Conservation (phyloP, 2,113 vertebrate species). For the Sturnus vulgaris region DNA sequence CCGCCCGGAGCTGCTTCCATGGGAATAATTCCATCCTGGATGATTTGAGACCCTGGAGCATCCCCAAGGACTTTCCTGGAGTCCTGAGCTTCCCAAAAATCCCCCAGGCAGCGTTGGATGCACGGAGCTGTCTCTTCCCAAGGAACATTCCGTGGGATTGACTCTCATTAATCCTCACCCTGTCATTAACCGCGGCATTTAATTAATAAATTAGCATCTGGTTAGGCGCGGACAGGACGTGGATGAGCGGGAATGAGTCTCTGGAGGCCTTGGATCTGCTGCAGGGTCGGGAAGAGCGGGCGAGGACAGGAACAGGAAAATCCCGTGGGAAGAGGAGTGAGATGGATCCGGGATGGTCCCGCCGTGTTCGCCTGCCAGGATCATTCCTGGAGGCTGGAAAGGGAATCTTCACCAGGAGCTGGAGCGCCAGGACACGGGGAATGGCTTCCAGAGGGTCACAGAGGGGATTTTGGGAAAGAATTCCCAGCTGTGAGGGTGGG, state of each 20-base stretch:
- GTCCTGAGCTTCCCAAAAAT: neutral
- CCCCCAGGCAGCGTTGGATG: fast-evolving
- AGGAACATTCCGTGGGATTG: neutral
- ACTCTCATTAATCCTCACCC: neutral
- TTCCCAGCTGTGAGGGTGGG: neutral
- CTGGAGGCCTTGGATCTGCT: neutral
- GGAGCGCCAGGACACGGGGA: neutral
- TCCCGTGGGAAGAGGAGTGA: fast-evolving
- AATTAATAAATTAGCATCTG: constrained; percentile 34
- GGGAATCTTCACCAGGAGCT: neutral
- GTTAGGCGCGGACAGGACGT: neutral
- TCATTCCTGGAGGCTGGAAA: neutral
- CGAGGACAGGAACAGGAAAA: fast-evolving
- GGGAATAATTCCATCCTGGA: neutral
- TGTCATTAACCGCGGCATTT: neutral
- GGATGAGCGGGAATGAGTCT: neutral
- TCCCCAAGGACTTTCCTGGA: neutral
- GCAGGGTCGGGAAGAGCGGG: neutral
- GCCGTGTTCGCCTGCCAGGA: neutral
- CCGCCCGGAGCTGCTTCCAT: neutral
- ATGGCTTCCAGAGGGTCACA: neutral
- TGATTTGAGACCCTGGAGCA: neutral
- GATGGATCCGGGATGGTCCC: neutral
- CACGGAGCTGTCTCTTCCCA: neutral
- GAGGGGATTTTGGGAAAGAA: neutral